Evolutionary conservation across 1,140 invertebrate species (phyloP).

Genomic region (Nasonia vitripennis): DNA sequence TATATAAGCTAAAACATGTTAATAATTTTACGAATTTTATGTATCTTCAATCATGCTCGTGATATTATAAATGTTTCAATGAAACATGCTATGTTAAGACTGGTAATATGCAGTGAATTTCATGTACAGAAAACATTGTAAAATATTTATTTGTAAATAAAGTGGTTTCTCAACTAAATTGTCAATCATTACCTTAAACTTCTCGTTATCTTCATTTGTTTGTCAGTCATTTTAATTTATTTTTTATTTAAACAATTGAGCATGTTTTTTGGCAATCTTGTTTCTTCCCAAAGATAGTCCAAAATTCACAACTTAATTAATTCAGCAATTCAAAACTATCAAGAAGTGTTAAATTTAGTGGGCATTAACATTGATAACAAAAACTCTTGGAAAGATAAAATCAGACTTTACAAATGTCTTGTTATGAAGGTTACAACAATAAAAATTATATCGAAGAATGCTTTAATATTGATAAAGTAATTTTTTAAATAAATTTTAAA

Average conservation of each 20-base stretch:
- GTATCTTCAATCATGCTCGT: conserved; percentile 6
- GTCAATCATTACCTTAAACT: neutral
- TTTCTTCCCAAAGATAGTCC: neutral
- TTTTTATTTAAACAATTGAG: conserved; percentile 2
- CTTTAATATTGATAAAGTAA: neutral
- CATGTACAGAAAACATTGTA: conserved; percentile 48
- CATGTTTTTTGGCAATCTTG: neutral
- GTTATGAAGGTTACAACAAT: conserved; percentile 43
- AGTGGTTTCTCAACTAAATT: conserved; percentile 49
- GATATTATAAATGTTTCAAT: conserved; percentile 34
- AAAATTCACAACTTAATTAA: no score
- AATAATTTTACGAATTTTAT: conserved; percentile 14
- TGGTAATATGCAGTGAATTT: conserved; percentile 31
- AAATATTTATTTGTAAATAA: conserved; percentile 62
- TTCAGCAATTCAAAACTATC: conserved; percentile 19
- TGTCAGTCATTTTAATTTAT: neutral
- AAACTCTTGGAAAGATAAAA: neutral
- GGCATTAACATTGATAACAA: conserved; percentile 10
- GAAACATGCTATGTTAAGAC: conserved; percentile 39
- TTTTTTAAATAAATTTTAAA: neutral
- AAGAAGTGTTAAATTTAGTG: conserved; percentile 44
- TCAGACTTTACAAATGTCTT: conserved; percentile 43
- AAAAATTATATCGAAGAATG: neutral
- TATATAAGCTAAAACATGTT: neutral
- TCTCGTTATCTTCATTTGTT: no score